Conservation (phyloP, 2,113 vertebrate species). For the Chloropsis cyanopogon region DNA sequence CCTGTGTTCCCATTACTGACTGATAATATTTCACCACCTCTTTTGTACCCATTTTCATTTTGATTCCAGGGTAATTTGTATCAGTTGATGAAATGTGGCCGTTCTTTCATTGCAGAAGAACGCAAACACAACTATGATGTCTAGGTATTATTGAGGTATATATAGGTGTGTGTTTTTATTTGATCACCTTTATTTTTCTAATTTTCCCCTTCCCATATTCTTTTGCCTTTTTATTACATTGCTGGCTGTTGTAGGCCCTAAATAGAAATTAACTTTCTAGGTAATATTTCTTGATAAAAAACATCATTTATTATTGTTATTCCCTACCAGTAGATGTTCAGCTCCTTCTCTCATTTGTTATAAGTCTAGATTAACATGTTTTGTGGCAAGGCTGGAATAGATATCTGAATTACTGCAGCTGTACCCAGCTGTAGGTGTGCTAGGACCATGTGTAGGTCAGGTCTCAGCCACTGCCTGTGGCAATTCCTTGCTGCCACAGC, state of each 20-base stretch:
- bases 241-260: neutral
- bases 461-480: neutral
- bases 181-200: conserved; percentile 51
- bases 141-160: neutral
- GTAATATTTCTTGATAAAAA: conserved; percentile 72
- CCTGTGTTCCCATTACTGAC: neutral
- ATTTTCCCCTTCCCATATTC: conserved; percentile 22
- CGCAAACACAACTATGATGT: neutral
- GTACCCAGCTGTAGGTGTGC: neutral
- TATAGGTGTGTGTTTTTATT: neutral
- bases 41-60: conserved; percentile 42
- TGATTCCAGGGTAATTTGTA: conserved; percentile 37
- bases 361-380: neutral
- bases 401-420: neutral
- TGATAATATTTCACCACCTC: conserved; percentile 41
- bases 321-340: conserved; percentile 17
- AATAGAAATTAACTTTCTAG: conserved; percentile 45
- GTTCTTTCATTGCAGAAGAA: conserved; percentile 17
- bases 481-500: neutral
- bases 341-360: conserved; percentile 13
- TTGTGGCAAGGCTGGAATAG: neutral
- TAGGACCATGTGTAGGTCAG: too few relatives aligned
- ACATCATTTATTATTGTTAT: conserved; percentile 66
- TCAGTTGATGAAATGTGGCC: conserved; percentile 20
- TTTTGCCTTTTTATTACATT: conserved; percentile 54